Evolutionary conservation across 2,888 invertebrate species (phyloP).

Genomic region (Limnephilus marmoratus): DNA sequence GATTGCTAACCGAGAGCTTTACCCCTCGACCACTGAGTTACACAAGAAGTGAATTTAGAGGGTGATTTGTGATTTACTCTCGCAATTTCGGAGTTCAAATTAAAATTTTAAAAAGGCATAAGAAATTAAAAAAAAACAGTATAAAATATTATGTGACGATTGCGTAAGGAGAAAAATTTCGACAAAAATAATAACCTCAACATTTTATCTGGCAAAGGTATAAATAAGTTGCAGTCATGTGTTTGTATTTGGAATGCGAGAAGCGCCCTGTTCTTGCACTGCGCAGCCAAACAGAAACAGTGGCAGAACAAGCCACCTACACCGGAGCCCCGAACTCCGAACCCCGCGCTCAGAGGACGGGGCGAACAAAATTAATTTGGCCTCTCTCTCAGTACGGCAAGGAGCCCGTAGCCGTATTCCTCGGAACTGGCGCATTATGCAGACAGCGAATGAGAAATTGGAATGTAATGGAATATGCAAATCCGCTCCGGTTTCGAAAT

Average conservation of each 20-base stretch:
- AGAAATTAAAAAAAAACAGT: too few species aligned
- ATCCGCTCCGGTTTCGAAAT: slow-evolving; percentile 64
- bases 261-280: slow-evolving; percentile 47
- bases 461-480: slow-evolving; percentile 67
- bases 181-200: neutral
- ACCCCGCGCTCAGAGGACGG: neutral
- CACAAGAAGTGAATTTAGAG: too few species aligned
- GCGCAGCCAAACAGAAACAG: slow-evolving; percentile 41
- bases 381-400: slow-evolving; percentile 33
- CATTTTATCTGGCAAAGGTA: neutral
- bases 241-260: slow-evolving; percentile 44
- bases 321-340: neutral
- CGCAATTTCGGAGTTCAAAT: too few species aligned
- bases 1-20: too few species aligned
- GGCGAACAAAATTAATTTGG: slow-evolving; percentile 60
- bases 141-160: neutral
- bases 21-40: too few species aligned
- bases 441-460: slow-evolving; percentile 66
- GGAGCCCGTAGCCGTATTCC: slow-evolving; percentile 48
- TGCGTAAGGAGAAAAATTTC: neutral
- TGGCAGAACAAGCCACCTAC: slow-evolving; percentile 40
- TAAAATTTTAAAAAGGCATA: too few species aligned
- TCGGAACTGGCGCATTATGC: slow-evolving; percentile 64
- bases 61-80: too few species aligned
- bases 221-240: slow-evolving; percentile 18